A percentile compares a stretch with the other conserved stretches of the same genome.
These are phyloP conservation scores for Homarus gammarus DNA, from an alignment of 2,888 invertebrate genomes.

Conservation along the genomic window DNA sequence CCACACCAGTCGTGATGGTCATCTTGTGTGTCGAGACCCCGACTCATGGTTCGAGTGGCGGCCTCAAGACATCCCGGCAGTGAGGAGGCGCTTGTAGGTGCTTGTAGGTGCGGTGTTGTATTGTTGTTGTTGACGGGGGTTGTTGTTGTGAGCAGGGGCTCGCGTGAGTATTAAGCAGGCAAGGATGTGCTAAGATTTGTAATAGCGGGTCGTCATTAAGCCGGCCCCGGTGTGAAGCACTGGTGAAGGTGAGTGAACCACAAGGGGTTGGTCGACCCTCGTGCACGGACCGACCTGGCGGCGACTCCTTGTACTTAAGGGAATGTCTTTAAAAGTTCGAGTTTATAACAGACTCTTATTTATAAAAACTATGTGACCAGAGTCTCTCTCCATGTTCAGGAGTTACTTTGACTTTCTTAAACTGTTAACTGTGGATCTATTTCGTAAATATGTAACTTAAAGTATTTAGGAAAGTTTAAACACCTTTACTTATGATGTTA, in stretches of 20 bases:
- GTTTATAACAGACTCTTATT: too few species aligned
- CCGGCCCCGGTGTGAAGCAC: background rate
- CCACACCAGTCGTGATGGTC: constrained; percentile 16
- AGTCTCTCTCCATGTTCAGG: too few species aligned
- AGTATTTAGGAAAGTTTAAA: too few species aligned
- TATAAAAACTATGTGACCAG: too few species aligned
- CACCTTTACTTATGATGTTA: too few species aligned
- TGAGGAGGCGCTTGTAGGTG: constrained; percentile 10
- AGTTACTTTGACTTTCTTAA: too few species aligned
- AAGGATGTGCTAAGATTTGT: background rate
- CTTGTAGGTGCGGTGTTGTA: constrained; percentile 5
- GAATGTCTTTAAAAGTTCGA: too few species aligned
- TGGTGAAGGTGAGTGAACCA: background rate
- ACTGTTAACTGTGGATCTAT: too few species aligned
- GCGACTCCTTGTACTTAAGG: too few species aligned
- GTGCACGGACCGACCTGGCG: too few species aligned
- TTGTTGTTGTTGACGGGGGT: constrained; percentile 19
- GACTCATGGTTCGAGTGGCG: background rate
- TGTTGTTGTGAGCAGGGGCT: background rate
- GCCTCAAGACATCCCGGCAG: background rate
- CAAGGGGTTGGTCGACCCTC: background rate
- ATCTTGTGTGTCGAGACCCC: background rate
- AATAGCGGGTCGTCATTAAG: constrained; percentile 19
- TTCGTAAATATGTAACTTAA: too few species aligned
- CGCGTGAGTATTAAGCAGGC: background rate